phyloP scores from a whole-genome alignment of 2,888 invertebrate species.

The Meliscaeva auricollis region DNA sequence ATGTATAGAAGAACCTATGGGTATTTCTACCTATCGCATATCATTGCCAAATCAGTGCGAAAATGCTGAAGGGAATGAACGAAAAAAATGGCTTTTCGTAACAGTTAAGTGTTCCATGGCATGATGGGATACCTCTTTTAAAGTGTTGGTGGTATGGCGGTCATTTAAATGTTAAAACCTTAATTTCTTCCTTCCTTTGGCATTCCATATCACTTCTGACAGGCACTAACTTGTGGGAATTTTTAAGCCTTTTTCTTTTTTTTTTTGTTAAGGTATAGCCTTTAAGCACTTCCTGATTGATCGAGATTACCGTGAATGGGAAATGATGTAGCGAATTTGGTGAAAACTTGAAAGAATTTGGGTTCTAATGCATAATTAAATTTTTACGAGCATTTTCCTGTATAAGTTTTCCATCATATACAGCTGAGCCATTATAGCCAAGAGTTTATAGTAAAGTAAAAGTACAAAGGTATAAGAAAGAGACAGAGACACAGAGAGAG shows the following conservation, averaged over 20 bases:
- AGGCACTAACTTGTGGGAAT: constrained; percentile 43
- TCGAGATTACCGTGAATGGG: constrained; percentile 76
- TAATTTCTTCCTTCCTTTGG: constrained; percentile 68
- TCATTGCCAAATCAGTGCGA: no score
- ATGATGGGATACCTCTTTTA: constrained; percentile 24
- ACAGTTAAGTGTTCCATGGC: constrained; percentile 25
- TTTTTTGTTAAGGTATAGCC: constrained; percentile 34
- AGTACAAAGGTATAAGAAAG: neutral
- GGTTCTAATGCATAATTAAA: constrained; percentile 63
- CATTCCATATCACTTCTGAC: constrained; percentile 53
- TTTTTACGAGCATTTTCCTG: constrained; percentile 60
- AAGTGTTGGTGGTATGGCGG: constrained; percentile 50
- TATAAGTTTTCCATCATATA: constrained; percentile 4
- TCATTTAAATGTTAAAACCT: constrained; percentile 57
- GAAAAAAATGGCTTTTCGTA: constrained; percentile 16
- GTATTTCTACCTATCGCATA: constrained; percentile 7
- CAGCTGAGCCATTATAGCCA: no score
- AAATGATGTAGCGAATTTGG: constrained; percentile 49
- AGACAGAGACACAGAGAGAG: no score
- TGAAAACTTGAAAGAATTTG: constrained; percentile 63
- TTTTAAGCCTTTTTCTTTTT: constrained; percentile 71
- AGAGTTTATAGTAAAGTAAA: neutral
- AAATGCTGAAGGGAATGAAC: neutral
- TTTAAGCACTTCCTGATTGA: constrained; percentile 77
- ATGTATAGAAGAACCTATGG: neutral